Conservation (phyloP, 2,797 vertebrate species). For the Mycteria americana region DNA sequence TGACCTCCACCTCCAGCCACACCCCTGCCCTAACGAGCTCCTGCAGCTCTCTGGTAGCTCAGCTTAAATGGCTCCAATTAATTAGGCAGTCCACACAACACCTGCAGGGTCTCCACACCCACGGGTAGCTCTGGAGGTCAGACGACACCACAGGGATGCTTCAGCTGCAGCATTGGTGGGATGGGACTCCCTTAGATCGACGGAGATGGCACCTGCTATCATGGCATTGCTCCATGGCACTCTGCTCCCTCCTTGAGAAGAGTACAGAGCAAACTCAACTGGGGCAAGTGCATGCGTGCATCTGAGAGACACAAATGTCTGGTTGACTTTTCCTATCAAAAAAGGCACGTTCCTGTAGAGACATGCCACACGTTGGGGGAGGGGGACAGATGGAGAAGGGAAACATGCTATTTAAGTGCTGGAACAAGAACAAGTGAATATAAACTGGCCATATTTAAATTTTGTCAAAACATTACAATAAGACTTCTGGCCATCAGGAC, state of each 20-base stretch:
- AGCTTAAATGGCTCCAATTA: background rate
- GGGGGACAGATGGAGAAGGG: background rate
- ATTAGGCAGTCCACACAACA: background rate
- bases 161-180: background rate
- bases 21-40: background rate
- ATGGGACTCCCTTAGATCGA: background rate
- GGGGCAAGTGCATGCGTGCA: background rate
- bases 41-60: background rate
- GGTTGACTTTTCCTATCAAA: background rate
- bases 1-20: too few relatives aligned
- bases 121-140: rapidly evolving
- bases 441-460: background rate
- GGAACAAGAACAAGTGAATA: background rate
- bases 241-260: background rate
- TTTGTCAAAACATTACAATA: background rate
- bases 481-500: background rate
- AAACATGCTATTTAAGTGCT: background rate
- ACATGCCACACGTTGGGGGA: background rate
- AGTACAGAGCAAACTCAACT: background rate
- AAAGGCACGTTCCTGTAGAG: background rate
- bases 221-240: rapidly evolving
- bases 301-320: background rate
- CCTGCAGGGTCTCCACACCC: background rate
- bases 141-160: background rate
- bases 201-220: rapidly evolving